Conservation (phyloP, 1,140 invertebrate genomes). For the Potamilus streckersoni region DNA sequence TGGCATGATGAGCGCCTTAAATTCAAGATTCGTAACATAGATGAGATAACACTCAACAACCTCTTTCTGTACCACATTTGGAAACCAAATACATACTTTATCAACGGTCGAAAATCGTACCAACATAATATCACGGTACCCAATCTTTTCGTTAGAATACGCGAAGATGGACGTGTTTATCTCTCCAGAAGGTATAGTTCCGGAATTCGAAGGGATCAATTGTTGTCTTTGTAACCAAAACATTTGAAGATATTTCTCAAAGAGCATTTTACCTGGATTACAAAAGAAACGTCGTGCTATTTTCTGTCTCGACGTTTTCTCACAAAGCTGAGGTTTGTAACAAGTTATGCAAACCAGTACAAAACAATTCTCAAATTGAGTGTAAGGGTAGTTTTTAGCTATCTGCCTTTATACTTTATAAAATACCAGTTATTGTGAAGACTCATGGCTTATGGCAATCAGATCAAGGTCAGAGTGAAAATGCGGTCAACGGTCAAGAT, state of each 20-base stretch:
- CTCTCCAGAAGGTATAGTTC: slow-evolving; percentile 89
- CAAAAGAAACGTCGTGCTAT: too few species aligned
- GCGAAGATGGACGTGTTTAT: slow-evolving; percentile 86
- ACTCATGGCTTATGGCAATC: too few species aligned
- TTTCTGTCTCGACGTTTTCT: too few species aligned
- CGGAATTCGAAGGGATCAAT: background rate
- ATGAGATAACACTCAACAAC: slow-evolving; percentile 64
- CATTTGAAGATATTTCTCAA: background rate
- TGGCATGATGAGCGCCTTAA: slow-evolving; percentile 73
- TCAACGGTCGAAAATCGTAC: slow-evolving; percentile 92
- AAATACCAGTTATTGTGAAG: too few species aligned
- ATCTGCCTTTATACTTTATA: too few species aligned
- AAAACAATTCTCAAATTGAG: too few species aligned
- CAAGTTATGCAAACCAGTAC: too few species aligned
- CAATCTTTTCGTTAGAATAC: slow-evolving; percentile 90
- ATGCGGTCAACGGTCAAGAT: too few species aligned
- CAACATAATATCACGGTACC: slow-evolving; percentile 96
- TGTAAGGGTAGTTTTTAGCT: too few species aligned
- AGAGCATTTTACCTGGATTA: background rate
- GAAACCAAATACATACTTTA: slow-evolving; percentile 95
- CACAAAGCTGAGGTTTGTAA: too few species aligned
- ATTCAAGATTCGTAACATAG: slow-evolving; percentile 57
- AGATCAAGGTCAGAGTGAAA: too few species aligned
- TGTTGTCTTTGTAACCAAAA: background rate
- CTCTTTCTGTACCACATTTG: slow-evolving; percentile 79